These are phyloP conservation scores for Drosophila fungiperda DNA, from an alignment of 2,888 invertebrate genomes.

Conservation along the genomic window DNA sequence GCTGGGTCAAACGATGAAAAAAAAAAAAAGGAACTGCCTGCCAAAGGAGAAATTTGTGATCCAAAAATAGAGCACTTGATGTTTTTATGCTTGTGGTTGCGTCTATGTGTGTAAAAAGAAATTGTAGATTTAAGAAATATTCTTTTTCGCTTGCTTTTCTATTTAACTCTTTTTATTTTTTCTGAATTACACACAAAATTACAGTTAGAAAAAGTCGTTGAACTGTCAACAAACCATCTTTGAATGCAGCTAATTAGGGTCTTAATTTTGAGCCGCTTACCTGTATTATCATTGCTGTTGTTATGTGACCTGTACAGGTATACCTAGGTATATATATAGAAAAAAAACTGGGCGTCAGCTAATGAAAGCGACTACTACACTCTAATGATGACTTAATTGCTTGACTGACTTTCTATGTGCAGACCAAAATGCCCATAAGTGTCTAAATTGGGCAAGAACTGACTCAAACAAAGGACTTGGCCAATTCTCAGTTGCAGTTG, in stretches of 20 bases:
- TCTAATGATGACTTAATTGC: conserved; percentile 76
- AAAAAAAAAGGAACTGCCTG: conserved; percentile 27
- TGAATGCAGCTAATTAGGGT: background rate
- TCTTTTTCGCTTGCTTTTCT: background rate
- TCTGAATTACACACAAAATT: conserved; percentile 38
- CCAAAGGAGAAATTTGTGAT: conserved; percentile 21
- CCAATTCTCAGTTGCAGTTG: conserved; percentile 24
- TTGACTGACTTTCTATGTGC: conserved; percentile 33
- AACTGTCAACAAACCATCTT: conserved; percentile 58
- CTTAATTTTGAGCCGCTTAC: conserved; percentile 32
- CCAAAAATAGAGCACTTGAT: conserved; percentile 46
- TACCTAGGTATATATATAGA: background rate
- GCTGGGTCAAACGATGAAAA: conserved; percentile 26
- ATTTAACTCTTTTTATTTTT: background rate
- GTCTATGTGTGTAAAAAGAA: conserved; percentile 11
- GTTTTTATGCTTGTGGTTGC: conserved; percentile 14
- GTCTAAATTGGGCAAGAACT: conserved; percentile 51
- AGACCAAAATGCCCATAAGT: background rate
- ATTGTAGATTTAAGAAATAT: too few relatives aligned
- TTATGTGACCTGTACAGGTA: conserved; percentile 28
- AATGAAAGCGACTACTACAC: conserved; percentile 66
- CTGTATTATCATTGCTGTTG: conserved; percentile 26
- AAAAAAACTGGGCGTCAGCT: conserved; percentile 59
- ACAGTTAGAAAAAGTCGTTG: conserved; percentile 57
- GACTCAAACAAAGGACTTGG: conserved; percentile 52